A percentile compares a stretch with the other conserved stretches of the same genome.
Evolutionary conservation across 2,888 invertebrate genomes (phyloP).

Genomic region (Amphipyra berbera): DNA sequence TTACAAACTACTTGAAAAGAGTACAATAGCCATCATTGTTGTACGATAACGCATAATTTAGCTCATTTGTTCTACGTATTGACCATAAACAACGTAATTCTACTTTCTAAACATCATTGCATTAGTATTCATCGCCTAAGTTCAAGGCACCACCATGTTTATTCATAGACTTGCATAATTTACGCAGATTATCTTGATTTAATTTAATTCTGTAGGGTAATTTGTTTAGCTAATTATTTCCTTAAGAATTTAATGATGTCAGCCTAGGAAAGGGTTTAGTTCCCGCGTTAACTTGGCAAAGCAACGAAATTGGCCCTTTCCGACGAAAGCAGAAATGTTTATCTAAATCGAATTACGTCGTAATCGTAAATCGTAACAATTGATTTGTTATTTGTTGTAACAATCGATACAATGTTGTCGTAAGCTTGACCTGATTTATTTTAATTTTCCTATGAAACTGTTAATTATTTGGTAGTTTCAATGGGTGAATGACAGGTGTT

Average conservation of each 20-base stretch:
- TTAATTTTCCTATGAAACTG: too few species aligned
- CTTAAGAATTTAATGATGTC: neutral
- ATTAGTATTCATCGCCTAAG: conserved; percentile 43
- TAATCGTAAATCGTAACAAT: too few species aligned
- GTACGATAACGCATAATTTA: conserved; percentile 41
- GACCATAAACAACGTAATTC: conserved; percentile 38
- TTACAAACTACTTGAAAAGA: conserved; percentile 21
- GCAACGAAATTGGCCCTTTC: too few species aligned
- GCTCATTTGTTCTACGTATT: conserved; percentile 35
- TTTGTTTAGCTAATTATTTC: conserved; percentile 15
- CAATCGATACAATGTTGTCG: too few species aligned
- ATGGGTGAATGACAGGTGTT: too few species aligned
- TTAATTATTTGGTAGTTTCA: too few species aligned
- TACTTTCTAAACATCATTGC: conserved; percentile 51
- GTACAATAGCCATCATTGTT: conserved; percentile 26
- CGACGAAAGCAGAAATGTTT: too few species aligned
- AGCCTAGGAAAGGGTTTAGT: neutral
- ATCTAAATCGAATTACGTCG: too few species aligned
- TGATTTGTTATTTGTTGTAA: too few species aligned
- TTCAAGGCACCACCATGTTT: conserved; percentile 53
- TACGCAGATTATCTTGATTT: conserved; percentile 30
- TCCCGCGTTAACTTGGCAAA: neutral
- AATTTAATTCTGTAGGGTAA: conserved; percentile 23
- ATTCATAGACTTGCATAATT: conserved; percentile 36
- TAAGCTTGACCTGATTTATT: too few species aligned